Conservation (phyloP, 2,797 vertebrate species). For the Lutjanus argentimaculatus region DNA sequence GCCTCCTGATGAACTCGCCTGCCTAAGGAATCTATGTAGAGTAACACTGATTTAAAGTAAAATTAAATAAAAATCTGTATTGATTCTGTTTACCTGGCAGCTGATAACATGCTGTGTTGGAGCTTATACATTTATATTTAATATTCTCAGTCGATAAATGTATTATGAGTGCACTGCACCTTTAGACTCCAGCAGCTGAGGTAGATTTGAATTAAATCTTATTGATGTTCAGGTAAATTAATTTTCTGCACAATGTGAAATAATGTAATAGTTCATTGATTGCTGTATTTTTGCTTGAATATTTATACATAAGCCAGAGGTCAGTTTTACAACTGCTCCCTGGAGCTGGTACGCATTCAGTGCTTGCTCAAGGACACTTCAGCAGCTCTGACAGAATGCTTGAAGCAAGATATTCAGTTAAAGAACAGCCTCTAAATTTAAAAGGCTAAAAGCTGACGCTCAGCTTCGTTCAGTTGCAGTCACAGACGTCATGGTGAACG, state of each 20-base stretch:
- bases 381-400: not conserved
- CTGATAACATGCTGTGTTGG: not conserved
- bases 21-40: not conserved
- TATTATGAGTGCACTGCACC: not conserved
- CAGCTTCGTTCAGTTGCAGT: not conserved
- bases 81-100: not conserved
- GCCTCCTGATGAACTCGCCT: fast-evolving
- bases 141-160: not conserved
- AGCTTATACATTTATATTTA: not conserved
- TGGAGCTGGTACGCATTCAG: not conserved
- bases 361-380: constrained; percentile 6
- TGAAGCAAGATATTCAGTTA: not conserved
- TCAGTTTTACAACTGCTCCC: not conserved
- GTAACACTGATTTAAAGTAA: not conserved
- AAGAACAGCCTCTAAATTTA: not conserved
- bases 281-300: not conserved
- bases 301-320: not conserved
- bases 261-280: not conserved
- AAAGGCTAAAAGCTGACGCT: not conserved
- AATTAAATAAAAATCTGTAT: not conserved
- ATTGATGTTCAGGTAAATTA: not conserved
- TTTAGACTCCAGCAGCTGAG: not conserved
- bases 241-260: not conserved
- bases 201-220: not conserved
- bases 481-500: constrained; percentile 4